Evolutionary conservation across 2,797 vertebrate genomes (phyloP).

Genomic region (Echiichthys vipera): DNA sequence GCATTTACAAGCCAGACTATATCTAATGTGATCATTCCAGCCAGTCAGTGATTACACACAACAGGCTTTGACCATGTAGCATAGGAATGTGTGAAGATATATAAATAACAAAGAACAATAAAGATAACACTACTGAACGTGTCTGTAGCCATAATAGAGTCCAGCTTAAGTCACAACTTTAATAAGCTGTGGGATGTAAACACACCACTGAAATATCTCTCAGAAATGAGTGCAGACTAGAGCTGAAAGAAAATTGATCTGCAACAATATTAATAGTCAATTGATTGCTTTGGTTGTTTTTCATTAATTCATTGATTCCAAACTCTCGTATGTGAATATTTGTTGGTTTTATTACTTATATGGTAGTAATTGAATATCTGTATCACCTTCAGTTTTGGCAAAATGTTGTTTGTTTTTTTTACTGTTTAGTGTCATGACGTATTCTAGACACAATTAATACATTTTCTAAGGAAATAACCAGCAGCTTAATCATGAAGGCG

Average conservation of each 20-base stretch:
- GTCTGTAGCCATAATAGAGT: slow-evolving; percentile 9
- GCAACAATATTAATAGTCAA: not conserved
- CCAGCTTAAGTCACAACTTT: not conserved
- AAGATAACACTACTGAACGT: not conserved
- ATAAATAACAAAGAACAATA: slow-evolving; percentile 4
- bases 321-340: not conserved
- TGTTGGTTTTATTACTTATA: not conserved
- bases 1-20: not conserved
- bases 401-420: too few relatives aligned
- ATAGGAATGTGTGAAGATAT: not conserved
- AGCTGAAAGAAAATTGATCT: not conserved
- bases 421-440: too few relatives aligned
- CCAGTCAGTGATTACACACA: slow-evolving; percentile 8
- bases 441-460: not conserved
- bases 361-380: not conserved
- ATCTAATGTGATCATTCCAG: slow-evolving; percentile 23
- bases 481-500: not conserved
- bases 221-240: not conserved
- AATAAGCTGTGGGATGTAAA: slow-evolving; percentile 3
- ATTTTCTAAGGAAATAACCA: not conserved
- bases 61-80: not conserved
- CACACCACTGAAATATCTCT: not conserved
- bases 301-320: not conserved
- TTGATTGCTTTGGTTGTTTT: not conserved
- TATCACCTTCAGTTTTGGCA: too few relatives aligned